phyloP scores from a whole-genome alignment of 2,113 vertebrate genomes.

The Nothocercus julius region DNA sequence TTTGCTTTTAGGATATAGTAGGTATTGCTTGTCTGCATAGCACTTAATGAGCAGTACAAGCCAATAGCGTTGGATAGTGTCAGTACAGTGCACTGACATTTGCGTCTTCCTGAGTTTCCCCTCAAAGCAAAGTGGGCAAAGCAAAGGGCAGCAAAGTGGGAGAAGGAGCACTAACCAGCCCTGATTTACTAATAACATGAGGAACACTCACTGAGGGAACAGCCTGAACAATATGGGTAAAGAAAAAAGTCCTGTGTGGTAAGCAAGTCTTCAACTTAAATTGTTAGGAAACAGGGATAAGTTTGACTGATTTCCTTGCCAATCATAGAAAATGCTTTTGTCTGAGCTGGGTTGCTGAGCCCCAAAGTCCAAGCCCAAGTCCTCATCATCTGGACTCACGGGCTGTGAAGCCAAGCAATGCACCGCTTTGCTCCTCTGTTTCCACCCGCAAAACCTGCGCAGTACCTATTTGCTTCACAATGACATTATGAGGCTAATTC shows the following conservation, averaged over 20 bases:
- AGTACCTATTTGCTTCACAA: background rate
- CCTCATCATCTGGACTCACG: background rate
- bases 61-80: background rate
- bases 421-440: background rate
- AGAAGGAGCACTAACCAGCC: background rate
- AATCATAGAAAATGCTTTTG: fast-evolving
- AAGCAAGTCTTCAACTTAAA: background rate
- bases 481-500: background rate
- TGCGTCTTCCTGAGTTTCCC: background rate
- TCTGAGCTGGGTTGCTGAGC: background rate
- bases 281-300: background rate
- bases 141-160: too few relatives aligned
- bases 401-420: background rate
- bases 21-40: background rate
- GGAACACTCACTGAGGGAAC: background rate
- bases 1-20: background rate
- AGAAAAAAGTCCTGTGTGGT: background rate
- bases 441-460: background rate
- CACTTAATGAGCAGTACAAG: background rate
- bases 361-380: background rate
- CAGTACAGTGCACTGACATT: background rate
- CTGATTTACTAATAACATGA: background rate
- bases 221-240: background rate
- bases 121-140: too few relatives aligned
- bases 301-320: background rate